These are phyloP conservation scores for Ondatra zibethicus DNA, from an alignment of 2,113 vertebrate species.

Conservation along the genomic window DNA sequence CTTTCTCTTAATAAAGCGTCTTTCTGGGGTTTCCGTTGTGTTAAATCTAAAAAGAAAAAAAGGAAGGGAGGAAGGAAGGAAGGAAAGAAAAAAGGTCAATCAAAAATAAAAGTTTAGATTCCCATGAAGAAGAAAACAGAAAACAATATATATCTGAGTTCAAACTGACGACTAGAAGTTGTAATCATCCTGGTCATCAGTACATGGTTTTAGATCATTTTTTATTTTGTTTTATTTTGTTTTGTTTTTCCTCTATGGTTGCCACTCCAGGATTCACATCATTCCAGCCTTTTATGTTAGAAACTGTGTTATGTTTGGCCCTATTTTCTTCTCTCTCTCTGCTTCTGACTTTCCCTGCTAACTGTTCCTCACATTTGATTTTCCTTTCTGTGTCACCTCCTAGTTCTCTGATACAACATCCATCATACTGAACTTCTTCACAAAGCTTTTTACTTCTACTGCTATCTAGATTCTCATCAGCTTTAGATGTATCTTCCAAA, in stretches of 20 bases:
- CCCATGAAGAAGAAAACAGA: background rate
- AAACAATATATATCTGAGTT: background rate
- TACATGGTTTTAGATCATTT: too few relatives aligned
- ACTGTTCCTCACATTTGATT: background rate
- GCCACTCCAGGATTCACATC: background rate
- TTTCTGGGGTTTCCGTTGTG: background rate
- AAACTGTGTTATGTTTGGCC: background rate
- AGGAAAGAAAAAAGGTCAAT: background rate
- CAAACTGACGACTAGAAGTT: background rate
- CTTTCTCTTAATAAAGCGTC: background rate
- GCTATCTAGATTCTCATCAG: background rate
- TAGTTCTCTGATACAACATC: background rate
- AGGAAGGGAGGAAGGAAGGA: too few relatives aligned
- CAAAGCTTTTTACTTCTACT: background rate
- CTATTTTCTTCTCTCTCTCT: background rate
- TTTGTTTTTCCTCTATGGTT: background rate
- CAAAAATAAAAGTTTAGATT: background rate
- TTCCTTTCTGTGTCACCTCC: background rate
- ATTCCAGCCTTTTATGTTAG: constrained; percentile 42
- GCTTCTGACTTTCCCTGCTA: background rate
- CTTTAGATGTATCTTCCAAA: background rate
- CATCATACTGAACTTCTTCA: background rate
- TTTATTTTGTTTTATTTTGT: background rate
- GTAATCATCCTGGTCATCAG: fast-evolving
- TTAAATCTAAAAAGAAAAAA: background rate